Evolutionary conservation across 2,888 invertebrate species (phyloP).

Genomic region (Portevinia maculata): DNA sequence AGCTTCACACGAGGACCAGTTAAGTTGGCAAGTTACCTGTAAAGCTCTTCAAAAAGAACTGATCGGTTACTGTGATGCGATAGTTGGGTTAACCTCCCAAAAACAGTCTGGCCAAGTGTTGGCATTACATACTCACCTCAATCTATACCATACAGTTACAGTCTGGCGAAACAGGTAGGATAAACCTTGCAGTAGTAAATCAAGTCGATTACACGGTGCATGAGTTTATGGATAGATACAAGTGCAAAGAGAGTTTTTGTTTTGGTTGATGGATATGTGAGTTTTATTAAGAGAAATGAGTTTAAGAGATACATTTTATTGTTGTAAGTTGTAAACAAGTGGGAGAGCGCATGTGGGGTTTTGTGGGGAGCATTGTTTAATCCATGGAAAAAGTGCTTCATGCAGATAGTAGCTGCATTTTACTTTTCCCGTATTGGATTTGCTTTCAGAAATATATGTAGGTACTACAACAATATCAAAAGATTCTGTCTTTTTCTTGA

Average conservation of each 20-base stretch:
- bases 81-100: slow-evolving; percentile 70
- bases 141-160: slow-evolving; percentile 39
- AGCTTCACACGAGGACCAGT: slow-evolving; percentile 43
- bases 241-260: slow-evolving; percentile 16
- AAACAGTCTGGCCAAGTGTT: slow-evolving; percentile 53
- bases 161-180: slow-evolving; percentile 65
- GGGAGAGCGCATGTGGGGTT: slow-evolving; percentile 31
- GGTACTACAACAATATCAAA: too few species aligned
- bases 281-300: slow-evolving; percentile 17
- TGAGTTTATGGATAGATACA: slow-evolving; percentile 14
- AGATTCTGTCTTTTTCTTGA: too few species aligned
- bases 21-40: slow-evolving; percentile 62
- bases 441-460: too few species aligned
- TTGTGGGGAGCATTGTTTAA: neutral
- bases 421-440: too few species aligned
- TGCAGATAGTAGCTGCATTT: neutral
- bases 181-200: slow-evolving; percentile 47
- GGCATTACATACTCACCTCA: slow-evolving; percentile 10
- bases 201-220: slow-evolving; percentile 56
- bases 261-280: neutral
- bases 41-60: slow-evolving; percentile 74
- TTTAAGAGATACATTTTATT: slow-evolving; percentile 14
- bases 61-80: slow-evolving; percentile 67
- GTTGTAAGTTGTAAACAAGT: neutral
- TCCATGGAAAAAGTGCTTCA: neutral